Conservation (phyloP, 2,797 vertebrate species). For the Xyrichtys novacula region DNA sequence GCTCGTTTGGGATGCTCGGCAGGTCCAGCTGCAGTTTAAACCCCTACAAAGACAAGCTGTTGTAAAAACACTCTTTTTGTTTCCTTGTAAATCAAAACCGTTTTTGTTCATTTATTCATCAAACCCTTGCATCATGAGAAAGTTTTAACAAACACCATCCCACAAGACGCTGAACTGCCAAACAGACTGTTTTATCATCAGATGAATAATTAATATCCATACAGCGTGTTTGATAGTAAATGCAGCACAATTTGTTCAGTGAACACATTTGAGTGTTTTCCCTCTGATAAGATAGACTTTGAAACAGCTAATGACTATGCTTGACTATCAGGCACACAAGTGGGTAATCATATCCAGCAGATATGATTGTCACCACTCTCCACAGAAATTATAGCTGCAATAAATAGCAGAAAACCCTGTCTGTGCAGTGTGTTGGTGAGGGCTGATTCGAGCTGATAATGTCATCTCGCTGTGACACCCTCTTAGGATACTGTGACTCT, state of each 20-base stretch:
- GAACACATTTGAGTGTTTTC: constrained; percentile 28
- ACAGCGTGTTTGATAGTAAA: constrained; percentile 29
- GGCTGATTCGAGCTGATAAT: constrained; percentile 65
- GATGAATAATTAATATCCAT: constrained; percentile 6
- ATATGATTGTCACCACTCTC: constrained; percentile 57
- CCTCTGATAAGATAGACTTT: constrained; percentile 31
- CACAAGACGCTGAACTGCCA: background rate
- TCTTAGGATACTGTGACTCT: constrained; percentile 33
- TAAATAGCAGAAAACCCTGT: constrained; percentile 53
- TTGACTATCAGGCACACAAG: constrained; percentile 48
- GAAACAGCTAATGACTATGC: constrained; percentile 41
- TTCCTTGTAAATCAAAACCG: background rate
- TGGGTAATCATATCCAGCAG: constrained; percentile 63
- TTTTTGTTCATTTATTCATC: constrained; percentile 7
- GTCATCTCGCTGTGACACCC: constrained; percentile 46
- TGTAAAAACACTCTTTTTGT: background rate
- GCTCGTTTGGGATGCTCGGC: too few relatives aligned
- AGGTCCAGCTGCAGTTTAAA: background rate
- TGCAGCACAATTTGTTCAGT: constrained; percentile 15
- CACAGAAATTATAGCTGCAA: constrained; percentile 57
- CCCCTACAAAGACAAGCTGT: background rate
- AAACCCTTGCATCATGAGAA: background rate
- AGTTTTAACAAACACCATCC: constrained; percentile 2
- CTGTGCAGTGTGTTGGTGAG: constrained; percentile 24
- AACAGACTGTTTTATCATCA: constrained; percentile 2